A percentile compares a stretch with the other conserved stretches of the same genome.
phyloP scores from a whole-genome alignment of 2,888 invertebrate species.

The Agrochola macilenta region DNA sequence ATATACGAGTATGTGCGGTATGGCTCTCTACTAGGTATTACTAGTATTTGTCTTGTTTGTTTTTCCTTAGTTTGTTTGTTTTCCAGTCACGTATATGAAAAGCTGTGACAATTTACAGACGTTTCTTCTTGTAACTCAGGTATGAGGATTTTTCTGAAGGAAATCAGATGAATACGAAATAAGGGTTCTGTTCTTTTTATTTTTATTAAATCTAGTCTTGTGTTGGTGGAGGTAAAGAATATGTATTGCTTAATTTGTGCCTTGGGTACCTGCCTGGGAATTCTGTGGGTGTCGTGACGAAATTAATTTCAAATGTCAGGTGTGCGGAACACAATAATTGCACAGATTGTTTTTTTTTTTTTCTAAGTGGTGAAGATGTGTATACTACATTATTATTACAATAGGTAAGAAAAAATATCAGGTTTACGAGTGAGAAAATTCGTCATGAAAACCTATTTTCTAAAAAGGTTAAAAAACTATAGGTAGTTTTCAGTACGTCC shows the following conservation, averaged over 20 bases:
- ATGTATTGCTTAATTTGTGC: conserved; percentile 6
- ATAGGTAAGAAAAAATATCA: too few relatives aligned
- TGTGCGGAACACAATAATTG: background rate
- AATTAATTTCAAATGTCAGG: too few relatives aligned
- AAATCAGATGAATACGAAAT: conserved; percentile 37
- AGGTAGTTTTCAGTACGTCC: too few relatives aligned
- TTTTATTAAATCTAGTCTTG: conserved; percentile 28
- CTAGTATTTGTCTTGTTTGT: conserved; percentile 22
- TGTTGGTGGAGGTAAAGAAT: conserved; percentile 15
- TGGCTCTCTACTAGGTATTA: conserved; percentile 19
- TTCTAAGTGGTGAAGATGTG: too few relatives aligned
- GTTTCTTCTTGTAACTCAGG: conserved; percentile 28
- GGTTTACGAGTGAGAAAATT: background rate
- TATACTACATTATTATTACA: too few relatives aligned
- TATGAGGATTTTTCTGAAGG: conserved; percentile 9
- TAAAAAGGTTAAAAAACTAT: too few relatives aligned
- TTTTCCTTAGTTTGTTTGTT: conserved; percentile 7
- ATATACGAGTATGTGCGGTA: conserved; percentile 16
- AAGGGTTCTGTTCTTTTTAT: conserved; percentile 23
- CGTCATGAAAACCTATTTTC: too few relatives aligned
- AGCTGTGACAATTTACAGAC: conserved; percentile 44
- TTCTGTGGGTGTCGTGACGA: background rate
- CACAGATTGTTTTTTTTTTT: background rate
- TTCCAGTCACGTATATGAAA: conserved; percentile 45
- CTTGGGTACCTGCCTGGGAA: background rate